A percentile compares a stretch with the other conserved stretches of the same genome.
These are phyloP conservation scores for Sebastes elongatus DNA, from an alignment of 2,797 vertebrate species.

Conservation along the genomic window DNA sequence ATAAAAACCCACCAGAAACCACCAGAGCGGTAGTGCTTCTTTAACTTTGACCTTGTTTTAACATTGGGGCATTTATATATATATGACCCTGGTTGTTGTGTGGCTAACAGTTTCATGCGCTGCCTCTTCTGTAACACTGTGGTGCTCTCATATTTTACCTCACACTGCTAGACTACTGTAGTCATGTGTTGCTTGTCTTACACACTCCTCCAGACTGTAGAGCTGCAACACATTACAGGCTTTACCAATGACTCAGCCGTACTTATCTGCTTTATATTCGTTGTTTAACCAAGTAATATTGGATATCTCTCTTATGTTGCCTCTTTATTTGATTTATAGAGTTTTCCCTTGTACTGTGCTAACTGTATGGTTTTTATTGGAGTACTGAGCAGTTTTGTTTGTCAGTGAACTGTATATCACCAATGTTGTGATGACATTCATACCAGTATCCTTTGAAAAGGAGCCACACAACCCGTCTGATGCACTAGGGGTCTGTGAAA, in stretches of 20 bases:
- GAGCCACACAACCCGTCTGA: background rate
- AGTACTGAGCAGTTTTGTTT: background rate
- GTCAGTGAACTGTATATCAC: background rate
- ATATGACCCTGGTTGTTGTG: constrained; percentile 13
- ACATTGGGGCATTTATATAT: constrained; percentile 27
- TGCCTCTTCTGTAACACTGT: constrained; percentile 34
- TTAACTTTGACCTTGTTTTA: constrained; percentile 54
- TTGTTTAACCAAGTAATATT: constrained; percentile 12
- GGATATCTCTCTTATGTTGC: background rate
- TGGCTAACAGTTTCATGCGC: constrained; percentile 41
- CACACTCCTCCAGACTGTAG: background rate
- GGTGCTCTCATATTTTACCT: constrained; percentile 9
- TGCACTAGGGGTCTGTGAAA: background rate
- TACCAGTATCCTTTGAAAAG: background rate
- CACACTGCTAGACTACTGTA: constrained; percentile 10
- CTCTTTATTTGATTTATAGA: background rate
- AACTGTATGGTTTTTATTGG: background rate
- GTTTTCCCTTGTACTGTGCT: background rate
- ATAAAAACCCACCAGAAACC: constrained; percentile 66
- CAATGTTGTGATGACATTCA: background rate
- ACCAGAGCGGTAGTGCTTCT: constrained; percentile 67
- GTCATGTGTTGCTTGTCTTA: constrained; percentile 34
- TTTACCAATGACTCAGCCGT: constrained; percentile 4
- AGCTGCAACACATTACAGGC: constrained; percentile 5
- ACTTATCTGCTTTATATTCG: constrained; percentile 23